phyloP scores from a whole-genome alignment of 1,140 invertebrate species.

The Zaprionus ornatus region DNA sequence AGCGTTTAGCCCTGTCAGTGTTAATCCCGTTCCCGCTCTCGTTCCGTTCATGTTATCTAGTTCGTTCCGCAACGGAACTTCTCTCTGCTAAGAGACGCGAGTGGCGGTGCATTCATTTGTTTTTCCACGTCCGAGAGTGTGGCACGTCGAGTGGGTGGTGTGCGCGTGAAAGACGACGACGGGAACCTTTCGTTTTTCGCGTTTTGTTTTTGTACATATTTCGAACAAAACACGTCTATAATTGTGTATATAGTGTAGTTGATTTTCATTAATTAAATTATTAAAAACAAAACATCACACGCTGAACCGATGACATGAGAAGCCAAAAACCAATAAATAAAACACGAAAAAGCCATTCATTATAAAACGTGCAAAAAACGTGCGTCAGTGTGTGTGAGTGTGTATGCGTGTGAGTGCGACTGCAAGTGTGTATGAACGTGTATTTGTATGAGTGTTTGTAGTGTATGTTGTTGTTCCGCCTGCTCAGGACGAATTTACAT shows the following conservation, averaged over 20 bases:
- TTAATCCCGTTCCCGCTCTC: conserved; percentile 5
- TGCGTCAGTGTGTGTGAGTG: conserved; percentile 42
- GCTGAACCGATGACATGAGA: conserved; percentile 56
- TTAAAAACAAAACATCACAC: conserved; percentile 14
- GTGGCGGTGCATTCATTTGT: conserved; percentile 40
- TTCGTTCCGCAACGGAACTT: conserved; percentile 27
- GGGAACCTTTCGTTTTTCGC: conserved; percentile 62
- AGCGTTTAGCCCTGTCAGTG: neutral
- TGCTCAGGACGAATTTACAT: conserved; percentile 63
- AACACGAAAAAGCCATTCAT: conserved; percentile 56
- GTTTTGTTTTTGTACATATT: conserved; percentile 77
- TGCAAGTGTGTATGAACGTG: conserved; percentile 21
- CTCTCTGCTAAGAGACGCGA: conserved; percentile 36
- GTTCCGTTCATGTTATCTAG: conserved; percentile 13
- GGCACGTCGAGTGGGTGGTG: conserved; percentile 56
- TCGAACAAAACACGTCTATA: conserved; percentile 52
- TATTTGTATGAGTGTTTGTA: conserved; percentile 35
- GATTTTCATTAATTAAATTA: conserved; percentile 44
- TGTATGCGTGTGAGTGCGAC: neutral
- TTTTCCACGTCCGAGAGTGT: conserved; percentile 52
- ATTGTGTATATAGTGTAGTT: conserved; percentile 64
- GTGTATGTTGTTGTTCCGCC: conserved; percentile 21
- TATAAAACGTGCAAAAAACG: conserved; percentile 57
- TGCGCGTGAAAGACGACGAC: conserved; percentile 57
- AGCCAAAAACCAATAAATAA: conserved; percentile 40